Evolutionary conservation across 1,140 invertebrate species (phyloP).

Genomic region (Diachasmimorpha longicaudata): DNA sequence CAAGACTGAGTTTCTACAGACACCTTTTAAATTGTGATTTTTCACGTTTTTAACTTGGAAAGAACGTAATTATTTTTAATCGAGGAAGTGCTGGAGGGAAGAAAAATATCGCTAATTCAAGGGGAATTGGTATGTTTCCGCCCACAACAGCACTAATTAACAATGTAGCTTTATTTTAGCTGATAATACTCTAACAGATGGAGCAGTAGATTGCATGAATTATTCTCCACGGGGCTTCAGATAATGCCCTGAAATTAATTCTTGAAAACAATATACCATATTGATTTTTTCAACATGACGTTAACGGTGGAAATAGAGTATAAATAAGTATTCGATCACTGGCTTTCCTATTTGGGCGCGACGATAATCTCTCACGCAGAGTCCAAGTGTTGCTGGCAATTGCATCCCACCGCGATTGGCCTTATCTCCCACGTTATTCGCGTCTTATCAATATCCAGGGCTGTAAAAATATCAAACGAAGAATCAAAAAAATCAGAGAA

Average conservation of each 20-base stretch:
- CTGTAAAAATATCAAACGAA: no score
- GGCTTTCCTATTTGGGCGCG: conserved; percentile 2
- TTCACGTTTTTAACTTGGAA: background rate
- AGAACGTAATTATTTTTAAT: background rate
- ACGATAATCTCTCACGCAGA: background rate
- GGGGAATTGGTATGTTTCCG: background rate
- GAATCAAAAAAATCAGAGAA: background rate
- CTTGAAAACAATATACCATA: background rate
- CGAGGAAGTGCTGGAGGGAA: background rate
- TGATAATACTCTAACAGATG: background rate
- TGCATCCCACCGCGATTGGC: background rate
- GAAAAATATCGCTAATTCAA: background rate
- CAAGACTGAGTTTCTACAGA: background rate
- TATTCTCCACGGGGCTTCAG: background rate
- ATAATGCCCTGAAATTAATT: background rate
- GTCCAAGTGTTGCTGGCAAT: background rate
- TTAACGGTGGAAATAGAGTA: background rate
- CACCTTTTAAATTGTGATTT: background rate
- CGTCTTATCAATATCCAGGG: background rate
- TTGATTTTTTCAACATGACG: background rate
- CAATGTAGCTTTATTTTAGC: background rate
- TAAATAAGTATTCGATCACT: background rate
- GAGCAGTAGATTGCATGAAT: background rate
- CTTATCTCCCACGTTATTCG: background rate
- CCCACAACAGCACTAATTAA: background rate